A percentile compares a stretch with the other conserved stretches of the same genome.
phyloP scores from a whole-genome alignment of 2,797 vertebrate genomes.

The Gymnodraco acuticeps region DNA sequence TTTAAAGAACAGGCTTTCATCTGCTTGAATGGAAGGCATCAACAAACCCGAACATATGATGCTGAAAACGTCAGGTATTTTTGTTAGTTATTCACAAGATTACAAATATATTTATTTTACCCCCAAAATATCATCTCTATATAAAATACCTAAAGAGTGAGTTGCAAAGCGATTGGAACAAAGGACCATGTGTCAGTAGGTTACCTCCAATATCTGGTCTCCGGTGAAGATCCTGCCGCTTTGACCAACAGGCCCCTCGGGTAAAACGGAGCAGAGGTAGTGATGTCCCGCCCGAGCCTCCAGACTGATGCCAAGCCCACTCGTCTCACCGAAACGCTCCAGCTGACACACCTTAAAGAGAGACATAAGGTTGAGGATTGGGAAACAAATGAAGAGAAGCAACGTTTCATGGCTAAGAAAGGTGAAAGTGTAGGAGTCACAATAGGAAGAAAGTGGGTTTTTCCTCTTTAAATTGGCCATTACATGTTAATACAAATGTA shows the following conservation, averaged over 20 bases:
- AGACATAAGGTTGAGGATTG: background rate
- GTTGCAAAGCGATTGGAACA: background rate
- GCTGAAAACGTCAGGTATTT: background rate
- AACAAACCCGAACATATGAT: background rate
- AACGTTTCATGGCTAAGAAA: background rate
- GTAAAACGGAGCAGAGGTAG: conserved; percentile 92
- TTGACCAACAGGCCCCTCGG: conserved; percentile 92
- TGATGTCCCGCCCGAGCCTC: conserved; percentile 93
- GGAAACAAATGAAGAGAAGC: background rate
- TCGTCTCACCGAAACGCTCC: conserved; percentile 92
- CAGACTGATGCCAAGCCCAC: conserved; percentile 93
- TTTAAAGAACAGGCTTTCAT: background rate
- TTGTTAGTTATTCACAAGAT: conserved; percentile 16
- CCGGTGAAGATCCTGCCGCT: conserved; percentile 88
- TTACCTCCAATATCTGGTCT: conserved; percentile 95
- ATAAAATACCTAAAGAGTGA: conserved; percentile 12
- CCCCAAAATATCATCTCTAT: conserved; percentile 2
- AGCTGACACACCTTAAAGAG: conserved; percentile 88
- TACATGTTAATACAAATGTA: background rate
- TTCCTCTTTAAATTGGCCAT: background rate
- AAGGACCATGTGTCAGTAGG: background rate
- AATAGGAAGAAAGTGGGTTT: background rate
- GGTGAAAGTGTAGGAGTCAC: background rate
- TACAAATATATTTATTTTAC: background rate
- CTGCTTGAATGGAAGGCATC: conserved; percentile 14